Base-by-base conservation (phyloP, 2,113 vertebrate genomes). In the Orientallactaga bullata region DNA sequence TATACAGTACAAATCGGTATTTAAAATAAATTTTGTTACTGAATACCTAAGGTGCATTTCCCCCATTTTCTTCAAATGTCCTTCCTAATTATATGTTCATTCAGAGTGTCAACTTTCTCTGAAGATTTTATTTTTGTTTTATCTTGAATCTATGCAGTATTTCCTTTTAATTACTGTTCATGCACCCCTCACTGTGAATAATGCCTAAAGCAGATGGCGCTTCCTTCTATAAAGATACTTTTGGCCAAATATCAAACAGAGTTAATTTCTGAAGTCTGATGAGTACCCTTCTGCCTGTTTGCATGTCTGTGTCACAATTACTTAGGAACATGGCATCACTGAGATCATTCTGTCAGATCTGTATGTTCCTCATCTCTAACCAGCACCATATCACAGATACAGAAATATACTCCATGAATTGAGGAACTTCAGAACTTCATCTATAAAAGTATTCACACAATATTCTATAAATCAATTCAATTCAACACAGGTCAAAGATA, bases 121-220 rank as follows among this genome's bases (percentile, higher is more conserved):
- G 24, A 68, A 65, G 30, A 5, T 15, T 55, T 81, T 87, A 51
- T 39, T 84, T 79, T 47, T 69, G 71, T 42, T 79, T 20, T 82
- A 68, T 80, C 28, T 55, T 55, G 55, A 92, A 39, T 10, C 60
- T 73, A 72, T 68, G 60, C 26, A 72, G 17, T 83, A 63, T 76
- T 71, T 83, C 28, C 28, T 94, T 60, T 88, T 85, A 85, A 93
- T 93, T 86, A 96, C 65, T 65, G 68, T 47, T 85, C 73, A 28
- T 23, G n/a, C 18, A 12, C 35, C 77, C 72, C 26, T 94, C 32
- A 42, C 63, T 32, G 47, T 94, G 76, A 96, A 20, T 28, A 81
- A 47, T 63, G 28, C 66, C 85, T 74, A 47, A 58, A 88, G 73
- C 81, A 96, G 87, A 95, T 94, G 94, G 91, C 2, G 5, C 55